phyloP scores from a whole-genome alignment of 2,113 vertebrate species.

The Uria lomvia region DNA sequence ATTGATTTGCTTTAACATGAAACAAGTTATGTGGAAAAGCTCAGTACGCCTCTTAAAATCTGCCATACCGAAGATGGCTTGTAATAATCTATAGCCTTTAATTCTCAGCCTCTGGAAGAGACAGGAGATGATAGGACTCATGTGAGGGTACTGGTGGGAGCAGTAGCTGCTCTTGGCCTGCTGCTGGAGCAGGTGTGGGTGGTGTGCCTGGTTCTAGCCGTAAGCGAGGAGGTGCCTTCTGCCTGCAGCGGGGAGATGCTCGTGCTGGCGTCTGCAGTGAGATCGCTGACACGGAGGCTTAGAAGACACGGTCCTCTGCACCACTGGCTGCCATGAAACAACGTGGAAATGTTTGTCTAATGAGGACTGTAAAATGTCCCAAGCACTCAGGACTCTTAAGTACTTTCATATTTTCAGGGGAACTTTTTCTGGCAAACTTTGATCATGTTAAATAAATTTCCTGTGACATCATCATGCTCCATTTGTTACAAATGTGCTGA shows the following conservation, averaged over 20 bases:
- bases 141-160: not conserved
- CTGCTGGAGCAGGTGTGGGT: not conserved
- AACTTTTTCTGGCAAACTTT: constrained; percentile 44
- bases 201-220: not conserved
- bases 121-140: not conserved
- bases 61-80: not conserved
- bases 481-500: constrained; percentile 45
- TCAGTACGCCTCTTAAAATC: not conserved
- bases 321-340: not conserved
- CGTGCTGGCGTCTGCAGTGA: not conserved
- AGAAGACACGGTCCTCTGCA: not conserved
- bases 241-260: not conserved
- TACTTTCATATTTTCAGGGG: constrained; percentile 2
- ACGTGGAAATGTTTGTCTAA: constrained; percentile 23
- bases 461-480: not conserved
- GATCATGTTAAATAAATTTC: constrained; percentile 34
- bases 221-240: not conserved
- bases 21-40: not conserved
- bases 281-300: not conserved
- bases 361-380: constrained; percentile 36
- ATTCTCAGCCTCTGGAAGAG: not conserved
- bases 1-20: not conserved
- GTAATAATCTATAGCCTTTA: not conserved
- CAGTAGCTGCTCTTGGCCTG: not conserved
- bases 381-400: constrained; percentile 7